Percentiles rank a stretch among this genome's conserved stretches.
These are phyloP conservation scores for Pyrrhosoma nymphula DNA, from an alignment of 2,888 invertebrate genomes.

Conservation along the genomic window DNA sequence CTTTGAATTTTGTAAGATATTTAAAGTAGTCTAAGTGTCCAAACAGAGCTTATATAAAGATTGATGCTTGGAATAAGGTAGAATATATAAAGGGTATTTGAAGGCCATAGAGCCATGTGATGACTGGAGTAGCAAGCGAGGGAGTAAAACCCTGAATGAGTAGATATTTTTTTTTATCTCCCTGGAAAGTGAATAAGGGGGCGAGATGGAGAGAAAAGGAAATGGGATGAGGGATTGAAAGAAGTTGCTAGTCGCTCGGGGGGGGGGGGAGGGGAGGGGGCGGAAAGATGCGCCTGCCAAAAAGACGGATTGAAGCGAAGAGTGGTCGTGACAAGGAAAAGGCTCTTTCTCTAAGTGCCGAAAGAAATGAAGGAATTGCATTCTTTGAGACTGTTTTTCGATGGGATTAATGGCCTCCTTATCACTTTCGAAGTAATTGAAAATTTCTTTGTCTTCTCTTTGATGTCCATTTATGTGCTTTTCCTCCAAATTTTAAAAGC, in stretches of 20 bases:
- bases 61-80: no score
- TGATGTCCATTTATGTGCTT: no score
- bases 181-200: not conserved
- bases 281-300: not conserved
- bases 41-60: no score
- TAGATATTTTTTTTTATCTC: not conserved
- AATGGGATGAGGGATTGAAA: not conserved
- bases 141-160: not conserved
- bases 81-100: no score
- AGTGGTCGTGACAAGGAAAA: conserved; percentile 38
- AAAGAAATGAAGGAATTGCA: conserved; percentile 47
- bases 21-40: no score
- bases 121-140: not conserved
- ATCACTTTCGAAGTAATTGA: not conserved
- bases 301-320: conserved; percentile 43
- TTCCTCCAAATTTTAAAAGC: no score
- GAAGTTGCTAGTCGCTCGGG: not conserved
- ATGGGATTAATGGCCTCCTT: conserved; percentile 28
- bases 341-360: conserved; percentile 32
- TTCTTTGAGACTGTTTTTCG: not conserved
- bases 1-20: no score
- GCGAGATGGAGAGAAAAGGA: not conserved
- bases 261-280: not conserved
- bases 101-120: no score
- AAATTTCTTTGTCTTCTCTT: not conserved